A percentile compares a stretch with the other conserved stretches of the same genome.
Evolutionary conservation across 1,140 invertebrate species (phyloP).

Genomic region (Trichomalopsis sarcophagae): DNA sequence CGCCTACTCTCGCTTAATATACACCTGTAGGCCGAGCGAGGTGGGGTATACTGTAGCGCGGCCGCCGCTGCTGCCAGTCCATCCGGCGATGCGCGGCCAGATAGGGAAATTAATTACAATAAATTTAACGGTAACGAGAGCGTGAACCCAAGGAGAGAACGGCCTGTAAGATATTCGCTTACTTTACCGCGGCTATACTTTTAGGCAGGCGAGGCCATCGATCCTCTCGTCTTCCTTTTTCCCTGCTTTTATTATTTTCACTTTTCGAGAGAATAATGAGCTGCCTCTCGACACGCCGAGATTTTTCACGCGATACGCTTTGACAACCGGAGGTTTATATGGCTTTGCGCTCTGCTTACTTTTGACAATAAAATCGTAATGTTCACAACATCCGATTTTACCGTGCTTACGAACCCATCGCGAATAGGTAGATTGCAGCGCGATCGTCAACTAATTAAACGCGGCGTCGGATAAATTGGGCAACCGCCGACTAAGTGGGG

Average conservation of each 20-base stretch:
- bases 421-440: background rate
- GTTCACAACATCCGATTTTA: background rate
- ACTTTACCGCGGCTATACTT: conserved; percentile 50
- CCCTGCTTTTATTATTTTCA: conserved; percentile 21
- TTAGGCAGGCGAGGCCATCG: conserved; percentile 60
- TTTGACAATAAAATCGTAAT: conserved; percentile 5
- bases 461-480: background rate
- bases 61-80: conserved; percentile 53
- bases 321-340: background rate
- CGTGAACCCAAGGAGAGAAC: conserved; percentile 54
- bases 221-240: conserved; percentile 42
- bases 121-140: conserved; percentile 73
- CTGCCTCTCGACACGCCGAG: background rate
- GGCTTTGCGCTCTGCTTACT: conserved; percentile 17
- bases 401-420: too few relatives aligned
- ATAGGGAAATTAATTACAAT: conserved; percentile 75
- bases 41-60: background rate
- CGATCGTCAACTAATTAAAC: background rate
- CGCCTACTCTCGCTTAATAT: conserved; percentile 47
- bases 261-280: conserved; percentile 29
- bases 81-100: conserved; percentile 65
- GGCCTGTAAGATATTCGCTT: background rate
- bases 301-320: conserved; percentile 31
- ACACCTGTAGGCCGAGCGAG: conserved; percentile 32
- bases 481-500: background rate